phyloP scores from a whole-genome alignment of 2,797 vertebrate genomes.

The Leptoclinus maculatus region DNA sequence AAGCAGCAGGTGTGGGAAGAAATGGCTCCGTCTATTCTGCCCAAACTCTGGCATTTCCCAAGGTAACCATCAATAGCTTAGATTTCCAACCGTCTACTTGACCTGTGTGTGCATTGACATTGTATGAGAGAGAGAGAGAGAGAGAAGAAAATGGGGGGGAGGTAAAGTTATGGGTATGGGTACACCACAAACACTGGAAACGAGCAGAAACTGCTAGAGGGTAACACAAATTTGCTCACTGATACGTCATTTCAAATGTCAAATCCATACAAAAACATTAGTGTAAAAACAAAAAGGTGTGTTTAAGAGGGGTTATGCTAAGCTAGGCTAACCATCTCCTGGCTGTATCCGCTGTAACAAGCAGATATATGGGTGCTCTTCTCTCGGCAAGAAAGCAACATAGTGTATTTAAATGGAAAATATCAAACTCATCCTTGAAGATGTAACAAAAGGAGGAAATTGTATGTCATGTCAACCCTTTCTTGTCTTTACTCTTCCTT shows the following conservation, averaged over 20 bases:
- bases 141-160: neutral
- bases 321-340: neutral
- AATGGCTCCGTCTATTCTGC: conserved; percentile 60
- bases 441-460: neutral
- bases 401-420: neutral
- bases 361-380: neutral
- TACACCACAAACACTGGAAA: neutral
- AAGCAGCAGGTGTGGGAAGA: conserved; percentile 77
- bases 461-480: neutral
- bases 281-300: neutral
- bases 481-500: conserved; percentile 2
- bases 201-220: neutral
- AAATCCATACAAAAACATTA: too few species aligned
- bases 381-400: neutral
- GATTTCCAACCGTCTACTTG: conserved; percentile 71
- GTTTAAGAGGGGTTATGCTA: neutral
- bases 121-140: conserved; percentile 16
- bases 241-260: neutral
- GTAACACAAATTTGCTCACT: neutral
- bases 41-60: conserved; percentile 70
- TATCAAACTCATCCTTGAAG: neutral
- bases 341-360: neutral
- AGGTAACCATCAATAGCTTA: conserved; percentile 72
- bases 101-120: conserved; percentile 38
- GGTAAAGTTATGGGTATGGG: neutral